These are phyloP conservation scores for Microplitis demolitor DNA, from an alignment of 1,140 invertebrate species.

Conservation along the genomic window DNA sequence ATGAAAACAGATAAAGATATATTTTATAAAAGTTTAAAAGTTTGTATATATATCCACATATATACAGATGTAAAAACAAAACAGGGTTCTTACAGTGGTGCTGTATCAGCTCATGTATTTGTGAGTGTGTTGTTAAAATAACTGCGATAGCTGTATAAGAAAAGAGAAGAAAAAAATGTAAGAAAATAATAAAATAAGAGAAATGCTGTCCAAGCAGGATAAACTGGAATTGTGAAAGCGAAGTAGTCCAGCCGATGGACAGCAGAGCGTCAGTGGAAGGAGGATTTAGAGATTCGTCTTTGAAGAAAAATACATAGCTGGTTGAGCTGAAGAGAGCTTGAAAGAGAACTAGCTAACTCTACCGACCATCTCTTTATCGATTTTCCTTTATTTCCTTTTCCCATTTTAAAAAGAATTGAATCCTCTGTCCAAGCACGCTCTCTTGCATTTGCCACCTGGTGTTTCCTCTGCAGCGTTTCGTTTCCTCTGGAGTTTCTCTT, in stretches of 20 bases:
- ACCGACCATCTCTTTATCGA: slow-evolving; percentile 10
- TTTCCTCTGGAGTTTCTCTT: not conserved
- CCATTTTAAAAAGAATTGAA: slow-evolving; percentile 29
- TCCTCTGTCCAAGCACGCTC: slow-evolving; percentile 23
- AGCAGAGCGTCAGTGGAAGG: slow-evolving; percentile 14
- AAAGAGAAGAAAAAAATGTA: not conserved
- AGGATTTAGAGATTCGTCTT: slow-evolving; percentile 50
- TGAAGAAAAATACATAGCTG: slow-evolving; percentile 49
- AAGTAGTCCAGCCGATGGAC: not conserved
- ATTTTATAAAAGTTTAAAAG: no score
- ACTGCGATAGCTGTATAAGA: not conserved
- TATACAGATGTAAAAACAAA: not conserved
- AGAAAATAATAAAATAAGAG: slow-evolving; percentile 17
- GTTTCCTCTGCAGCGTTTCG: slow-evolving; percentile 6
- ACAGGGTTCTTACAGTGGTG: not conserved
- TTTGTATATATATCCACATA: no score
- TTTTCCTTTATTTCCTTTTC: slow-evolving; percentile 23
- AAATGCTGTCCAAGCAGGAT: slow-evolving; percentile 39
- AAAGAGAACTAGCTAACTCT: slow-evolving; percentile 19
- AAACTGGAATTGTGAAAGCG: slow-evolving; percentile 28
- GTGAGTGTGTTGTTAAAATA: not conserved
- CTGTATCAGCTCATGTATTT: not conserved
- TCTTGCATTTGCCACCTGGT: slow-evolving; percentile 29
- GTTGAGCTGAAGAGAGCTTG: slow-evolving; percentile 35
- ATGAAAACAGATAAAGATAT: no score